Percentiles rank a stretch among this genome's conserved stretches.
phyloP scores from a whole-genome alignment of 1,140 invertebrate genomes.

The Habropoda laboriosa region DNA sequence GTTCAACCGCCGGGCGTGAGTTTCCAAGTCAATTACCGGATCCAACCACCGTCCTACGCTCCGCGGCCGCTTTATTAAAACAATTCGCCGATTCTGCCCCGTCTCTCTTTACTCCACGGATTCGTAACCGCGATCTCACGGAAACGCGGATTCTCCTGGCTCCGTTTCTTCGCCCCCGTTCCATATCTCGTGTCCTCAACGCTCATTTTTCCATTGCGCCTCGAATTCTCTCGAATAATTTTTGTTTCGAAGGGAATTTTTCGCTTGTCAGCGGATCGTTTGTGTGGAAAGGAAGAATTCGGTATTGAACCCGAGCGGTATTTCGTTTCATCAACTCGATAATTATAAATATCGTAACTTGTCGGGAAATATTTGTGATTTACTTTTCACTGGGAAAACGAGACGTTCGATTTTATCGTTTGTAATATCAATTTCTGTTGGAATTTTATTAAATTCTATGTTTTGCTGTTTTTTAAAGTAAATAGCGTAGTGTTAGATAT shows the following conservation, averaged over 20 bases:
- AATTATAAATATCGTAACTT: too few species aligned
- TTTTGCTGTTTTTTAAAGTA: too few species aligned
- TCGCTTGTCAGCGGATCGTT: not conserved
- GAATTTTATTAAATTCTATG: too few species aligned
- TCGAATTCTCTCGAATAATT: conserved; percentile 42
- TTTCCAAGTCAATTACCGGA: conserved; percentile 79
- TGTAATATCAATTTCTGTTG: too few species aligned
- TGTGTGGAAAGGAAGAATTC: not conserved
- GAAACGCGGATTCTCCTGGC: conserved; percentile 30
- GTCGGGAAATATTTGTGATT: too few species aligned
- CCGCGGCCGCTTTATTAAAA: conserved; percentile 76
- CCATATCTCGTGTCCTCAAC: conserved; percentile 20
- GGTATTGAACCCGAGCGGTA: too few species aligned
- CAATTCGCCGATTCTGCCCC: conserved; percentile 70
- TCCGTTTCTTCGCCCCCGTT: conserved; percentile 9
- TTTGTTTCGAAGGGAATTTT: not conserved
- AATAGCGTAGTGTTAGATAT: too few species aligned
- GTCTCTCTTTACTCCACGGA: conserved; percentile 22
- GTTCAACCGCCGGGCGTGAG: conserved; percentile 55
- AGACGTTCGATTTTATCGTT: too few species aligned
- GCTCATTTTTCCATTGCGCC: conserved; percentile 21
- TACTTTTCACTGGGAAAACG: too few species aligned
- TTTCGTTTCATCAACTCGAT: too few species aligned
- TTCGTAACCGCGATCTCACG: conserved; percentile 36
- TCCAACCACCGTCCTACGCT: conserved; percentile 72